phyloP scores from a whole-genome alignment of 1,140 invertebrate species.

The Medauroidea extradentata region DNA sequence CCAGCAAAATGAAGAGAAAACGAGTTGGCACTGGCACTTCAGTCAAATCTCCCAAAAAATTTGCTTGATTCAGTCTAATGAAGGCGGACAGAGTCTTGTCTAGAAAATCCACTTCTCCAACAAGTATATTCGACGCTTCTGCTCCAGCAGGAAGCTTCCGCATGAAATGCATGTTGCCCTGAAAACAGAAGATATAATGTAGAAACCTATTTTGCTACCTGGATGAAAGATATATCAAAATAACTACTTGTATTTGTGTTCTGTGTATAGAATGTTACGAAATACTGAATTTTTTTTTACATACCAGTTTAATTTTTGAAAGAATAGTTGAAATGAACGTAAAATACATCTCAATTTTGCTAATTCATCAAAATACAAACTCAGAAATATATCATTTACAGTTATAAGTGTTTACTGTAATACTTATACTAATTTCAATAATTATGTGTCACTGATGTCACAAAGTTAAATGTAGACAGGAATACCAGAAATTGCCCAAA shows the following conservation, averaged over 20 bases:
- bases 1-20: constrained; percentile 92
- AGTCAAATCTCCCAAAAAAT: constrained; percentile 90
- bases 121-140: constrained; percentile 95
- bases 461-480: too few relatives aligned
- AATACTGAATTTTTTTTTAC: not conserved
- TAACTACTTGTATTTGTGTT: not conserved
- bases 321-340: not conserved
- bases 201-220: too few relatives aligned
- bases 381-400: too few relatives aligned
- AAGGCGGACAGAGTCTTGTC: constrained; percentile 89
- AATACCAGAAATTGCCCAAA: too few relatives aligned
- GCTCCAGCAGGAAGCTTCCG: constrained; percentile 94
- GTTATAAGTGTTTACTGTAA: too few relatives aligned
- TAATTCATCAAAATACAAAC: too few relatives aligned
- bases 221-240: not conserved
- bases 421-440: too few relatives aligned
- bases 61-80: constrained; percentile 82
- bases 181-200: constrained; percentile 28
- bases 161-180: constrained; percentile 92
- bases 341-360: too few relatives aligned
- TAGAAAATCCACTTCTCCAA: constrained; percentile 96
- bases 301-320: not conserved
- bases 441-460: too few relatives aligned
- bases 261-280: not conserved
- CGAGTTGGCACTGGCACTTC: constrained; percentile 96